These are phyloP conservation scores for Myxocyprinus asiaticus DNA, from an alignment of 2,113 vertebrate species.

Conservation along the genomic window DNA sequence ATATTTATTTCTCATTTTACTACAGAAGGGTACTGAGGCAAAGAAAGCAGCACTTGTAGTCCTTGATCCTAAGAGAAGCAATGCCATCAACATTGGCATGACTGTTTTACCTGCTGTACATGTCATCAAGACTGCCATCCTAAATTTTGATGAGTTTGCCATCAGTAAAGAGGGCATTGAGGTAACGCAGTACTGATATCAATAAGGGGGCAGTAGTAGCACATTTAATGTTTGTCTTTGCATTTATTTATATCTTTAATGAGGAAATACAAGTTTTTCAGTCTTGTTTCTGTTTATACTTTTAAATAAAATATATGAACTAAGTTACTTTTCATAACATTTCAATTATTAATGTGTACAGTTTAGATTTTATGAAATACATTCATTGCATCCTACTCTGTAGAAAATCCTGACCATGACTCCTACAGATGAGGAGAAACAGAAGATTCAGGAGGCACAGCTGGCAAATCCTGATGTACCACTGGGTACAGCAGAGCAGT, in stretches of 20 bases:
- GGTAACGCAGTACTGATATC: constrained; percentile 68
- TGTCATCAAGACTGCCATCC: constrained; percentile 90
- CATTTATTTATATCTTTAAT: too few relatives aligned
- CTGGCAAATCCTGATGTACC: constrained; percentile 86
- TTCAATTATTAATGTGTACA: background rate
- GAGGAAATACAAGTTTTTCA: too few relatives aligned
- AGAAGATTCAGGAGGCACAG: constrained; percentile 93
- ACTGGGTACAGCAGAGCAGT: constrained; percentile 89
- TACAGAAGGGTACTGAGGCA: constrained; percentile 82
- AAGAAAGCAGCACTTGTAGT: constrained; percentile 84
- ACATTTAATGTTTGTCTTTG: background rate
- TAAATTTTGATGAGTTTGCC: constrained; percentile 93
- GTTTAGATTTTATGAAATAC: background rate
- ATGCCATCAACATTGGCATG: constrained; percentile 95
- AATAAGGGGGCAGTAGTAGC: constrained; percentile 22
- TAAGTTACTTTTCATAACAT: too few relatives aligned
- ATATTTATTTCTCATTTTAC: background rate
- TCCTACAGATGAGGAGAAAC: constrained; percentile 91
- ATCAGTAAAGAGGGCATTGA: constrained; percentile 96
- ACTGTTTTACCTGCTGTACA: constrained; percentile 88
- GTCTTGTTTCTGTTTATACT: too few relatives aligned
- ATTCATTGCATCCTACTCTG: background rate
- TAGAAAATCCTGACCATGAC: constrained; percentile 96
- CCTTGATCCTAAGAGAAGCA: constrained; percentile 92
- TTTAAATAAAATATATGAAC: too few relatives aligned